These are phyloP conservation scores for Tragelaphus strepsiceros DNA, from an alignment of 2,113 vertebrate species.

Conservation along the genomic window DNA sequence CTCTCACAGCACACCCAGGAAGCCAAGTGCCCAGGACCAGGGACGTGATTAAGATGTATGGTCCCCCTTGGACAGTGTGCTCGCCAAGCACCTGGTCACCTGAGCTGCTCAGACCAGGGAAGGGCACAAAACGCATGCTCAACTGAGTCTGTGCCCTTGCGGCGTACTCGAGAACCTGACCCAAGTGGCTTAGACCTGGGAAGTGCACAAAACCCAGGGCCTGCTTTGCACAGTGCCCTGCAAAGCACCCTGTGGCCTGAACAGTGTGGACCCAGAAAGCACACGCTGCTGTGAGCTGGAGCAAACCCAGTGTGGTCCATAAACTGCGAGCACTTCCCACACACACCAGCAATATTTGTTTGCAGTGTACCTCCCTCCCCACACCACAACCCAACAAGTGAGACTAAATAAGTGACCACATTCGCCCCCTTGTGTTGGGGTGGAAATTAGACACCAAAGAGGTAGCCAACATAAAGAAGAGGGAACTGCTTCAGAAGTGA, in stretches of 20 bases:
- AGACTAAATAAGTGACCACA: not conserved
- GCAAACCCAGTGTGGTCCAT: not conserved
- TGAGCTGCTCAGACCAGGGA: not conserved
- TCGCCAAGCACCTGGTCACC: not conserved
- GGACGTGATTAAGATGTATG: not conserved
- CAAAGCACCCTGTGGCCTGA: not conserved
- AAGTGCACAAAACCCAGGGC: not conserved
- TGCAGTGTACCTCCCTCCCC: not conserved
- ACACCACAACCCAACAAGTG: not conserved
- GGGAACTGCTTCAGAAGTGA: not conserved
- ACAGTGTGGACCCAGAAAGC: not conserved
- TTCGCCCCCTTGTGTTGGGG: not conserved
- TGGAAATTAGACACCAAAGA: not conserved
- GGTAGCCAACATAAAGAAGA: not conserved
- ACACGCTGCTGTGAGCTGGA: not conserved
- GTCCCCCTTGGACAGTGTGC: not conserved
- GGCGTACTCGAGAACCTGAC: not conserved
- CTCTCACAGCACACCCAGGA: not conserved
- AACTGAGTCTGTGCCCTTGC: accelerated
- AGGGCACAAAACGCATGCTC: not conserved
- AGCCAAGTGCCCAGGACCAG: not conserved
- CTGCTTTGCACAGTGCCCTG: not conserved
- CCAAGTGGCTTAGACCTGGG: not conserved
- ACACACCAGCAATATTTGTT: not conserved
- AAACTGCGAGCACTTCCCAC: not conserved